Evolutionary conservation across 1,140 invertebrate species (phyloP).

Genomic region (Sycophila sp.): DNA sequence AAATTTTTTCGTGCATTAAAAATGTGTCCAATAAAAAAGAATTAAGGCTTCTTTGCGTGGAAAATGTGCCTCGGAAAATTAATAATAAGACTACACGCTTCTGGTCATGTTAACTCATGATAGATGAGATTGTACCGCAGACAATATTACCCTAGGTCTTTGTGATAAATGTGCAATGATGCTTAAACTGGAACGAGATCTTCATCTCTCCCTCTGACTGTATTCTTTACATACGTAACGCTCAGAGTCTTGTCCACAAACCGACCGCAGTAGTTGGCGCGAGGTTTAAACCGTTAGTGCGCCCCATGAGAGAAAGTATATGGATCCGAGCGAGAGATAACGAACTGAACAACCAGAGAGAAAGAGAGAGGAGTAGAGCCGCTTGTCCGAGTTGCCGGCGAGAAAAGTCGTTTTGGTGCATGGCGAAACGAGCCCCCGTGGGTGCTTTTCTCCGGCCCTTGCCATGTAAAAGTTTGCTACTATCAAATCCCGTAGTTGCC

Average conservation of each 20-base stretch:
- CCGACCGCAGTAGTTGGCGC: not conserved
- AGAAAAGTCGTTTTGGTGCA: conserved; percentile 13
- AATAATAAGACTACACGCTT: too few relatives aligned
- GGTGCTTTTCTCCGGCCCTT: not conserved
- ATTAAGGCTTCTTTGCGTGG: too few relatives aligned
- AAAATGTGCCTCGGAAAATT: too few relatives aligned
- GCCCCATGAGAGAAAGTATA: conserved; percentile 11
- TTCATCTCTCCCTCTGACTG: not conserved
- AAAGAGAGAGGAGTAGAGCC: too few relatives aligned
- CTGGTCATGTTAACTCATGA: too few relatives aligned
- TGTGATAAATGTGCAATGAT: too few relatives aligned
- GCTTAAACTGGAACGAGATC: too few relatives aligned
- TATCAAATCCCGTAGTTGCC: not conserved
- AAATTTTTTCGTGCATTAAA: too few relatives aligned
- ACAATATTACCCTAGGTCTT: too few relatives aligned
- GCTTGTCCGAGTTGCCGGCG: not conserved
- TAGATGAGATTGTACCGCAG: too few relatives aligned
- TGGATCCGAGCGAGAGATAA: not conserved
- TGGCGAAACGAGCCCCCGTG: not conserved
- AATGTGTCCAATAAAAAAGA: too few relatives aligned
- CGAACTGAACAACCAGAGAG: too few relatives aligned
- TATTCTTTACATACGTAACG: not conserved
- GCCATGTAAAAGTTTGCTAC: not conserved
- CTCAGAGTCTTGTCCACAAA: not conserved
- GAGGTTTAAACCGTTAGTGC: conserved; percentile 18